phyloP scores from a whole-genome alignment of 2,797 vertebrate species.

The Gymnoscopelus braueri region DNA sequence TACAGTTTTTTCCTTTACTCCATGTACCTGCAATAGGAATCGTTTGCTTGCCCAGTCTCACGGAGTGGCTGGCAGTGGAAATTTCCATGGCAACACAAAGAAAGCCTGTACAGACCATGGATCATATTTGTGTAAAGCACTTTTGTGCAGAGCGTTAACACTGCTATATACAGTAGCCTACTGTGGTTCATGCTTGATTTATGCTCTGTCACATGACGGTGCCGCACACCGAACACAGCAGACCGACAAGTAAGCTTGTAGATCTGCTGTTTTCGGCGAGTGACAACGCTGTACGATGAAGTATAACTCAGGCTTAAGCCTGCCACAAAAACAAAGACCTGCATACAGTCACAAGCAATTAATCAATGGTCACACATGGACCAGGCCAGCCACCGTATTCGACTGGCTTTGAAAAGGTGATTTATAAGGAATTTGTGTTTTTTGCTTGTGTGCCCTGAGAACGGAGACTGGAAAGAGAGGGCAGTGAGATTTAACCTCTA shows the following conservation, averaged over 20 bases:
- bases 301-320: no score
- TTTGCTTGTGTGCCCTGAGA: no score
- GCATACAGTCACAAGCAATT: conserved; percentile 18
- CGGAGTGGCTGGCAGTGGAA: conserved; percentile 70
- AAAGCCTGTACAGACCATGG: conserved; percentile 56
- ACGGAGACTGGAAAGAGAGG: no score
- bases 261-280: no score
- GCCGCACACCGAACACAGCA: no score
- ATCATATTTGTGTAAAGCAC: conserved; percentile 58
- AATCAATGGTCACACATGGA: conserved; percentile 21
- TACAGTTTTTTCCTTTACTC: conserved; percentile 61
- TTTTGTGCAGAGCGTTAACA: conserved; percentile 64
- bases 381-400: conserved; percentile 12
- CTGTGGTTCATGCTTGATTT: background rate
- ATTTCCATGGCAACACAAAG: conserved; percentile 79
- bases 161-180: conserved; percentile 55
- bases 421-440: no score
- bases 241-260: no score
- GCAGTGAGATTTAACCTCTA: no score
- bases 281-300: no score
- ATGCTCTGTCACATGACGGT: no score
- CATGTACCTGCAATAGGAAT: conserved; percentile 76
- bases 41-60: conserved; percentile 51
- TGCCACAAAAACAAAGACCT: conserved; percentile 15
- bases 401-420: conserved; percentile 6